Base-by-base conservation (phyloP, 2,113 vertebrate genomes). In the Pygoscelis adeliae region DNA sequence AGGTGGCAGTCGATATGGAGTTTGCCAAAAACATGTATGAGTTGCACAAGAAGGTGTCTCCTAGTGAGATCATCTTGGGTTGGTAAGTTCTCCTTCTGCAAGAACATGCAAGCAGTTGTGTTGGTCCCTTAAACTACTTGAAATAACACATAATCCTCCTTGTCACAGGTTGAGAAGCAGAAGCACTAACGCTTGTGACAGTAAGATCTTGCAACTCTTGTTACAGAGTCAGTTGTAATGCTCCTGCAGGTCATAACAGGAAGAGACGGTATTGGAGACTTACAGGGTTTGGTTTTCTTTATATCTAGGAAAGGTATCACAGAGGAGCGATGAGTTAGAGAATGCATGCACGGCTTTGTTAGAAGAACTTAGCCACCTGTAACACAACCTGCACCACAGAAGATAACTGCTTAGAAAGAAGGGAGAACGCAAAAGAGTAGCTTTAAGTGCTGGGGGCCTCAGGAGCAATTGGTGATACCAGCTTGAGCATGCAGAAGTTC, bases 1-100 rank as follows among this genome's bases (percentile, higher is more conserved):
- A 99, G 99, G 99, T 99, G 83, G 99, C 99, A 17, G 99, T 99
- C 80, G 99, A 99, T 95, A 99, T 99, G 99, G 99, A 99, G 92
- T 99, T 99, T 71, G 99, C 99, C 34, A 99, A 99, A 98, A 99
- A 99, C 97, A 99, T 99, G 99, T 99, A 99, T 29, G 99, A 99
- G 93, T 95, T 99, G 38, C 99, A 99, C 97, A 99, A 99, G 98
- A 99, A 99, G 91, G 99, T 99, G 58, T 99, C 99, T 15, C 99
- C 99, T 49, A 99, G 99, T 40, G 99, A 99, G 94, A 99, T 99
- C 90, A 99, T 99, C 93, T 94, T 99, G 30, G 99, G 99, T 94
- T 99, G 99, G 99, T 99, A 93, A 97, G 98, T 97, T 59, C 17
- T 90, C 5, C 20, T 50, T n/a, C 10, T 10, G 10, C 40, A 46